Evolutionary conservation across 2,113 vertebrate species (phyloP).

Genomic region (Alethe castanea): DNA sequence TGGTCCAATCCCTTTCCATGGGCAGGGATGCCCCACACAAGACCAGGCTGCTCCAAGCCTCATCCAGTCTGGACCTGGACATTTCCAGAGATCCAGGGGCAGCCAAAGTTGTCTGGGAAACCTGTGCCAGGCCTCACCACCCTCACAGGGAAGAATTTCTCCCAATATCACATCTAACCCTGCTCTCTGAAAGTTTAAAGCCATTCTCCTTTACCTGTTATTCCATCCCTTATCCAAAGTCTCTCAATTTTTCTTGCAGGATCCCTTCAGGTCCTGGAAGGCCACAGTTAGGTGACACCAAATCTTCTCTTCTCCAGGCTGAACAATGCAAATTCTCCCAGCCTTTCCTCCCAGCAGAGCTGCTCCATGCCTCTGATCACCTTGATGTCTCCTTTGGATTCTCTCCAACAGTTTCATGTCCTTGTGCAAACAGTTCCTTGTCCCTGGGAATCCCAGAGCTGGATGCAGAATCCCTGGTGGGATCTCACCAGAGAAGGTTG

Average conservation of each 20-base stretch:
- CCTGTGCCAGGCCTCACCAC: rapidly evolving
- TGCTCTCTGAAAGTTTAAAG: background rate
- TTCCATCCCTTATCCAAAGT: background rate
- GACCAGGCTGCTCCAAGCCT: rapidly evolving
- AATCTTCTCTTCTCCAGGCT: background rate
- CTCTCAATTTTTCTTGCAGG: too few species aligned
- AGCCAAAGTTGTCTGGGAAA: background rate
- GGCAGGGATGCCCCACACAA: rapidly evolving
- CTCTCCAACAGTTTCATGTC: background rate
- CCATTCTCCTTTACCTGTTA: too few species aligned
- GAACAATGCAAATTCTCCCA: background rate
- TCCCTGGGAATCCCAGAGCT: background rate
- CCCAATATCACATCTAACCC: background rate
- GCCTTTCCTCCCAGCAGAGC: background rate
- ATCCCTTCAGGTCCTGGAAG: background rate
- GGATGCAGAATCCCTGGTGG: background rate
- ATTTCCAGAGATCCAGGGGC: background rate
- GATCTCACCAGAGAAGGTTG: background rate
- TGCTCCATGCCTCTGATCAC: background rate
- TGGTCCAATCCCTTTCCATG: background rate
- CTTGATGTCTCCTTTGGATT: background rate
- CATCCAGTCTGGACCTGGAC: rapidly evolving
- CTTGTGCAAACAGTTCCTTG: background rate
- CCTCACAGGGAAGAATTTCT: background rate
- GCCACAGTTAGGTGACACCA: rapidly evolving